Percentiles rank a stretch among this genome's conserved stretches.
These are phyloP conservation scores for Sylvia atricapilla DNA, from an alignment of 2,113 vertebrate genomes.

Conservation along the genomic window DNA sequence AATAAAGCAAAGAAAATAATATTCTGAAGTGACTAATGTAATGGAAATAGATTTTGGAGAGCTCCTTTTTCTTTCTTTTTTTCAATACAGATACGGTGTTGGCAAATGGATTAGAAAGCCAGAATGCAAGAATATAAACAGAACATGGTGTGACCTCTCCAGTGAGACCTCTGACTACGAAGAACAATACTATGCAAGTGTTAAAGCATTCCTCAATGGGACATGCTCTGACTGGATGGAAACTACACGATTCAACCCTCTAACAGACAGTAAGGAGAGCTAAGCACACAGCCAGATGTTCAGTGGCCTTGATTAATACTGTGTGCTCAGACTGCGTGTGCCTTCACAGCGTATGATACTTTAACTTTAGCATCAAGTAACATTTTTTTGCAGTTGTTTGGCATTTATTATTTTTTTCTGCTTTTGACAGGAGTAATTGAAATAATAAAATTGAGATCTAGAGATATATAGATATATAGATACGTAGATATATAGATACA, in stretches of 20 bases:
- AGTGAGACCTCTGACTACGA: constrained; percentile 76
- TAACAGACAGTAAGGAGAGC: constrained; percentile 83
- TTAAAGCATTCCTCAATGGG: constrained; percentile 68
- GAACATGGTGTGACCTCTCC: constrained; percentile 86
- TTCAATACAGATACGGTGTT: constrained; percentile 81
- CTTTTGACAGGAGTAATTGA: not conserved
- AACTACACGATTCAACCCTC: constrained; percentile 80
- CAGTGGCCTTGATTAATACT: not conserved
- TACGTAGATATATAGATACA: not conserved
- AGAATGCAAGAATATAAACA: constrained; percentile 74
- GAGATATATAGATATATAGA: too few species aligned
- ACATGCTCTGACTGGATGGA: constrained; percentile 76
- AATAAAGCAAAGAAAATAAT: not conserved
- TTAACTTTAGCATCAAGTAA: not conserved
- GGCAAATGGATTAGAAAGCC: constrained; percentile 78
- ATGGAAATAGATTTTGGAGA: not conserved
- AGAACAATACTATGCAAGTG: constrained; percentile 81
- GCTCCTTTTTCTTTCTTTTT: not conserved
- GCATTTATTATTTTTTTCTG: not conserved
- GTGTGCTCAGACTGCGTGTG: not conserved
- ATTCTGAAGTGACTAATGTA: not conserved
- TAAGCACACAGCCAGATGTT: not conserved
- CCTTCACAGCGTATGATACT: not conserved
- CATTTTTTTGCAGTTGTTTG: not conserved
- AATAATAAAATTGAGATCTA: not conserved